phyloP scores from a whole-genome alignment of 2,888 invertebrate species.

The Epinotia nisella region DNA sequence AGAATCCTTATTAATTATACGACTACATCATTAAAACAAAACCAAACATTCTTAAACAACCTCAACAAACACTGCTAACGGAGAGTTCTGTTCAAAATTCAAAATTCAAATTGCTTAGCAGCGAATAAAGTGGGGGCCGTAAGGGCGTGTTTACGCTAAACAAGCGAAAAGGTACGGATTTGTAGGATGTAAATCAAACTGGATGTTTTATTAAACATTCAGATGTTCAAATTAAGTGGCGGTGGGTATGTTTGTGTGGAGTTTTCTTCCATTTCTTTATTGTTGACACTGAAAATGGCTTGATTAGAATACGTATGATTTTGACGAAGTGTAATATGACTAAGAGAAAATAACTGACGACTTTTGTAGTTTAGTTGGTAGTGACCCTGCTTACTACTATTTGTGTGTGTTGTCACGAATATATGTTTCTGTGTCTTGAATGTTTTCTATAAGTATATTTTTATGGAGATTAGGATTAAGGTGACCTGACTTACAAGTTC shows the following conservation, averaged over 20 bases:
- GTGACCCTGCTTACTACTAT: too few species aligned
- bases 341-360: too few species aligned
- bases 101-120: conserved; percentile 54
- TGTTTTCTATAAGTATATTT: too few species aligned
- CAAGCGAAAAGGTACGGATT: conserved; percentile 80
- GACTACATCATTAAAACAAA: conserved; percentile 22
- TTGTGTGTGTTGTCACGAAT: too few species aligned
- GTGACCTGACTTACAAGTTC: too few species aligned
- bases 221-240: conserved; percentile 84
- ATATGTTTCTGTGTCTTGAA: too few species aligned
- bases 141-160: conserved; percentile 78
- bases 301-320: too few species aligned
- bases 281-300: not conserved
- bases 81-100: conserved; percentile 63
- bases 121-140: conserved; percentile 60
- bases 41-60: conserved; percentile 37
- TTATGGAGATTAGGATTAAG: too few species aligned
- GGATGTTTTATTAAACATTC: conserved; percentile 84
- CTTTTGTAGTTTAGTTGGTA: too few species aligned
- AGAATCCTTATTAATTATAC: conserved; percentile 22
- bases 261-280: conserved; percentile 38
- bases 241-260: conserved; percentile 63
- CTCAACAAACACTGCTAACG: conserved; percentile 49
- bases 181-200: conserved; percentile 82
- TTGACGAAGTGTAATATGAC: not conserved